phyloP scores from a whole-genome alignment of 2,888 invertebrate species.

The Litoditis marina region DNA sequence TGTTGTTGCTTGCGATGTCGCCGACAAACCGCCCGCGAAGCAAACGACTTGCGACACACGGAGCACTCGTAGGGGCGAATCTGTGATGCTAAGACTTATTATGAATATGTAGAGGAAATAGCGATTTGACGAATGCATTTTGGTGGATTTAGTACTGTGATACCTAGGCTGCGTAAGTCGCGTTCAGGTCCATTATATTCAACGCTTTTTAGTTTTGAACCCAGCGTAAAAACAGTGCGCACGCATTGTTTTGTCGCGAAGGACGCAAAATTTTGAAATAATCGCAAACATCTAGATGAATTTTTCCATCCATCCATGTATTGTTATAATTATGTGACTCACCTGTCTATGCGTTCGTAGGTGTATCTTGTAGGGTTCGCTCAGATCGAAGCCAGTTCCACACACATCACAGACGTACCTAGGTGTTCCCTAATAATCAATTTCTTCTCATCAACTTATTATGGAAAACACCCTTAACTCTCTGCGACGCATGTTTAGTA shows the following conservation, averaged over 20 bases:
- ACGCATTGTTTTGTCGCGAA: no score
- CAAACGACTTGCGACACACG: conserved; percentile 25
- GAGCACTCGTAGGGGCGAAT: conserved; percentile 32
- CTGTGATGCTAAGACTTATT: no score
- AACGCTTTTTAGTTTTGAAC: no score
- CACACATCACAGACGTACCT: conserved; percentile 31
- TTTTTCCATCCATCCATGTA: no score
- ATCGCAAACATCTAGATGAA: no score
- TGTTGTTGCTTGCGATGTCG: conserved; percentile 19
- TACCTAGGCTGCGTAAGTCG: neutral
- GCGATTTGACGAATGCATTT: no score
- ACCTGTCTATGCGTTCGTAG: conserved; percentile 1
- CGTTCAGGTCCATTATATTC: no score
- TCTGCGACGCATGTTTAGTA: no score
- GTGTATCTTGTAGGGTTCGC: conserved; percentile 34
- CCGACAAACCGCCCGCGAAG: conserved; percentile 27
- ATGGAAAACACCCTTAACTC: no score
- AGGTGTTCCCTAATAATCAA: conserved; percentile 2
- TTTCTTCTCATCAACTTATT: no score
- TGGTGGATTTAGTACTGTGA: conserved; percentile 3
- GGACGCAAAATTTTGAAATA: conserved; percentile 19
- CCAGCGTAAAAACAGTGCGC: no score
- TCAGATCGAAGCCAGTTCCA: conserved; percentile 20
- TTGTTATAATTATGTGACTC: neutral
- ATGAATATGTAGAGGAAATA: no score